Base-by-base conservation (phyloP, 2,888 invertebrate genomes). In the Drosophila differens region DNA sequence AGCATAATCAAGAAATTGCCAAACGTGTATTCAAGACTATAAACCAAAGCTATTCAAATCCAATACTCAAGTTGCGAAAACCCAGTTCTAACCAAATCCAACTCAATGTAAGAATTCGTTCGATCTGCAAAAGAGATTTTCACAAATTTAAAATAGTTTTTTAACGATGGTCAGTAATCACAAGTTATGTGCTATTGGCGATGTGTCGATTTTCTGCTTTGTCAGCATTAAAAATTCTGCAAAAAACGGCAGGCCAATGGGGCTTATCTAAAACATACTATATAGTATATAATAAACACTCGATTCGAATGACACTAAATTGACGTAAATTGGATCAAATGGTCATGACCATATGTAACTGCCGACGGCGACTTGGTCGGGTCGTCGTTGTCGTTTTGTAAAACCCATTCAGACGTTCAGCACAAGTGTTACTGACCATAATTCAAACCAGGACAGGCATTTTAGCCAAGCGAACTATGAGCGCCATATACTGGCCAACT, bases 351-450 rank as follows among this genome's bases (percentile, higher is more conserved):
- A 72, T 68, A 49, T 75, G 67, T 80, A 80, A 82, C 74, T 82
- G 83, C 87, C 87, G 91, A 74, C 91, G 91, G 32, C 35, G 39
- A 72, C 33, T 51, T 51, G 47, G 63, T 66, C 58, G 44, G 35
- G 71, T 66, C 59, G 57, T 16, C 49, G 44, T 69, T 61, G 37
- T 73, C 65, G 79, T 60, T 83, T 70, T 71, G 90, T 81, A 86
- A 85, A 91, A 72, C 66, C 91, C 89, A 90, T 83, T 85, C 86
- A 76, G 83, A 74, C 73, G 78, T 85, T 88, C 81, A 82, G 82
- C 72, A 76, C 79, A 77, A 84, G 82, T 84, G 88, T 84, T 84
- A 88, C 87, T 88, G 85, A 90, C 91, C 85, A 88, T 88, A 88
- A 88, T 81, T 91, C 75, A 76, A 79, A 68, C 35, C 69, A 69